Percentiles rank a stretch among this genome's conserved stretches.
phyloP scores from a whole-genome alignment of 2,113 vertebrate species.

The Athene noctua region DNA sequence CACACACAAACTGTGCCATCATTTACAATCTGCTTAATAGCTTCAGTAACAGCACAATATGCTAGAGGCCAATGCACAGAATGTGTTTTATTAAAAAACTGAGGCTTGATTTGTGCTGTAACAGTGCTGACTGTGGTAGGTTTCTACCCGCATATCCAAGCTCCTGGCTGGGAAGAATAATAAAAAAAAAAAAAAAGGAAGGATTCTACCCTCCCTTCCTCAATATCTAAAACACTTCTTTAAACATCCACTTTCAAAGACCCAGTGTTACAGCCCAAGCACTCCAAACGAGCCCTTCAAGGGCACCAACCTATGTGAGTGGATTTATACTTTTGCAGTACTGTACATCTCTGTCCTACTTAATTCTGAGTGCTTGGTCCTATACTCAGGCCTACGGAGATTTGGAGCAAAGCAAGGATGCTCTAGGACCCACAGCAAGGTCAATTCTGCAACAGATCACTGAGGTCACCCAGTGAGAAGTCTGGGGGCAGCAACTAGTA shows the following conservation, averaged over 20 bases:
- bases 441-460: not conserved
- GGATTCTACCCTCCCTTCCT: not conserved
- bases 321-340: not conserved
- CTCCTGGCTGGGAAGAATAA: not conserved
- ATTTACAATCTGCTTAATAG: not conserved
- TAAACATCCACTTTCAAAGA: not conserved
- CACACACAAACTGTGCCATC: not conserved
- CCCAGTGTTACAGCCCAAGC: not conserved
- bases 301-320: not conserved
- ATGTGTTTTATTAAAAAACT: not conserved
- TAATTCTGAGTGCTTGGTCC: not conserved
- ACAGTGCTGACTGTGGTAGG: not conserved
- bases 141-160: not conserved
- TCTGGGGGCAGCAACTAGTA: not conserved
- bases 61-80: not conserved
- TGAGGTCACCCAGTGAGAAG: not conserved
- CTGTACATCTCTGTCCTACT: not conserved
- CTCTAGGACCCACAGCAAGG: rapidly evolving
- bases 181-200: not conserved
- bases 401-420: not conserved
- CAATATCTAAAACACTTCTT: not conserved
- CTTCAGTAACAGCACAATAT: not conserved
- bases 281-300: not conserved
- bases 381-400: not conserved
- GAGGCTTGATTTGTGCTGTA: not conserved